Conservation (phyloP, 2,113 vertebrate species). For the Daubentonia madagascariensis region DNA sequence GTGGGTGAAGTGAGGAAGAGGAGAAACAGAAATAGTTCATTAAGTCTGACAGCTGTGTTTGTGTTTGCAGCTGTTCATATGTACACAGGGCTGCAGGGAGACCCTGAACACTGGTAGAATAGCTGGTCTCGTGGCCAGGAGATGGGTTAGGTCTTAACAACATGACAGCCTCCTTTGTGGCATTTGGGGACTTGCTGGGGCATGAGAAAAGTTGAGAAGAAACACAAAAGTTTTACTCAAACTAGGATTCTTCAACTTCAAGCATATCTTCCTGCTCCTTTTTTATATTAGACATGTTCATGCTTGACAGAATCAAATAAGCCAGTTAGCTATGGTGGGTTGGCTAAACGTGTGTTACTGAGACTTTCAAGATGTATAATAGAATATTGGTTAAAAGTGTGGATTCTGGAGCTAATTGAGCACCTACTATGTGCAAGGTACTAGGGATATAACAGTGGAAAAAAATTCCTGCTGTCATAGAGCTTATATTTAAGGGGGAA, state of each 20-base stretch:
- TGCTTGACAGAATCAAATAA: not conserved
- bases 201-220: not conserved
- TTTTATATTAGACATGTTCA: not conserved
- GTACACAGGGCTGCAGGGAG: not conserved
- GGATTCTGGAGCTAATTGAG: not conserved
- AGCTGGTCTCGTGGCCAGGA: not conserved
- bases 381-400: not conserved
- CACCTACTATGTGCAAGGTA: not conserved
- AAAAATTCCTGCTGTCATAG: not conserved
- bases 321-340: not conserved
- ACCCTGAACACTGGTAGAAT: not conserved
- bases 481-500: not conserved
- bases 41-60: conserved; percentile 43
- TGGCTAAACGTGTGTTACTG: not conserved
- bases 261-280: not conserved
- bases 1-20: not conserved
- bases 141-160: not conserved
- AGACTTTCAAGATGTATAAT: not conserved
- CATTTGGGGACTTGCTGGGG: not conserved
- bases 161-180: not conserved
- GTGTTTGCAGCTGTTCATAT: conserved; percentile 30
- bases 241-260: not conserved
- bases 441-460: not conserved
- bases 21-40: not conserved
- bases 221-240: not conserved